phyloP scores from a whole-genome alignment of 1,140 invertebrate species.

The Papilio aristodemus region DNA sequence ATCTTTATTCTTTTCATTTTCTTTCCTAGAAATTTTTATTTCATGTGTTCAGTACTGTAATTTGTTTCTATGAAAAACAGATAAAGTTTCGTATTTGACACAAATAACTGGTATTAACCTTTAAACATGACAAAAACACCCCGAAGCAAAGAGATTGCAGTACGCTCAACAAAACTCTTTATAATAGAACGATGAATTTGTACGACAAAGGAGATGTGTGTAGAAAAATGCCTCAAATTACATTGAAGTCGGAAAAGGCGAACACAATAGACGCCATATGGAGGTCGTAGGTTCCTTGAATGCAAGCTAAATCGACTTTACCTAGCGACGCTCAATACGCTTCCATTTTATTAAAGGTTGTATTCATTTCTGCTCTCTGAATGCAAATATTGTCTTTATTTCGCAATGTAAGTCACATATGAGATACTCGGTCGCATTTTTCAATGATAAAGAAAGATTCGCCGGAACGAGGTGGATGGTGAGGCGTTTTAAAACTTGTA shows the following conservation, averaged over 20 bases:
- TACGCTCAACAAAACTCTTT: slow-evolving; percentile 35
- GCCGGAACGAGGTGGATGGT: slow-evolving; percentile 47
- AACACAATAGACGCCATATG: slow-evolving; percentile 53
- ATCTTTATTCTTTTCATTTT: too few relatives aligned
- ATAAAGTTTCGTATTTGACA: slow-evolving; percentile 27
- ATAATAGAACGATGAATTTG: slow-evolving; percentile 44
- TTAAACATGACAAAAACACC: slow-evolving; percentile 30
- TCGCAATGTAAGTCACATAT: slow-evolving; percentile 32
- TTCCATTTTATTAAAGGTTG: slow-evolving; percentile 53
- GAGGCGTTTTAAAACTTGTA: slow-evolving; percentile 66
- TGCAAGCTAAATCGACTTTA: slow-evolving; percentile 60
- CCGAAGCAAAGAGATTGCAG: slow-evolving; percentile 35
- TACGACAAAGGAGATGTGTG: slow-evolving; percentile 48
- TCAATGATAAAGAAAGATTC: slow-evolving; percentile 38
- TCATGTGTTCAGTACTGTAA: not conserved
- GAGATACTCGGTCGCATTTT: slow-evolving; percentile 26
- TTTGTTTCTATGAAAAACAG: not conserved
- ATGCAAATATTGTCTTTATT: slow-evolving; percentile 33
- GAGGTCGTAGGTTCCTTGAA: slow-evolving; percentile 55
- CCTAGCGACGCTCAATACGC: slow-evolving; percentile 54
- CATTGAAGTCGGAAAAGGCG: slow-evolving; percentile 62
- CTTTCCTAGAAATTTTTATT: too few relatives aligned
- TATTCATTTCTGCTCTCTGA: slow-evolving; percentile 40
- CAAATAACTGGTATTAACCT: slow-evolving; percentile 29
- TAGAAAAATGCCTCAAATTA: slow-evolving; percentile 61